Conservation (phyloP, 2,797 vertebrate genomes). For the Ptychadena robeensis region DNA sequence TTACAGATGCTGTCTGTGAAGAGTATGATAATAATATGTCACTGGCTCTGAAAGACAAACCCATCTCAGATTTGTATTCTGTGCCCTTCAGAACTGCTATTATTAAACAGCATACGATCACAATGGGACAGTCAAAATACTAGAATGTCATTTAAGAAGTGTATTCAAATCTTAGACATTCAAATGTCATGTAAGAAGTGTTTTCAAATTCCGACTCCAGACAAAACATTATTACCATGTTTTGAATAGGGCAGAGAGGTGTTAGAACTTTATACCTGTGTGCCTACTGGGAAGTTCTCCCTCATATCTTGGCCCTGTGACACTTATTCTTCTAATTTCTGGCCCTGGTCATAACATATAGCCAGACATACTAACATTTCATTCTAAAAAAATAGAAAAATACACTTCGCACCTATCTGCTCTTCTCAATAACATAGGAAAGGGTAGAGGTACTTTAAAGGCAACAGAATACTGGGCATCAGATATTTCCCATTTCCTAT, state of each 20-base stretch:
- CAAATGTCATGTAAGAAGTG: not conserved
- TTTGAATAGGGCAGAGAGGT: no score
- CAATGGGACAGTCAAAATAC: slow-evolving; percentile 2
- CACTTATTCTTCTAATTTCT: no score
- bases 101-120: slow-evolving; percentile 34
- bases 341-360: no score
- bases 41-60: slow-evolving; percentile 70
- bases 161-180: not conserved
- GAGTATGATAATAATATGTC: slow-evolving; percentile 77
- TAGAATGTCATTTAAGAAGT: not conserved
- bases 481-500: no score
- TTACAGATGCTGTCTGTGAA: slow-evolving; percentile 81
- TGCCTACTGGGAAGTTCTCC: not conserved
- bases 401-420: no score
- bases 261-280: not conserved
- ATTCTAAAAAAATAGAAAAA: no score
- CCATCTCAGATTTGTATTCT: slow-evolving; percentile 68
- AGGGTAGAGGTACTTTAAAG: no score
- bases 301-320: no score
- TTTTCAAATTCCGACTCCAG: not conserved
- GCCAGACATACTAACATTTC: no score
- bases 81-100: slow-evolving; percentile 62
- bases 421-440: no score
- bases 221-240: not conserved
- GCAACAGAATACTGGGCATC: no score